A percentile compares a stretch with the other conserved stretches of the same genome.
Evolutionary conservation across 2,888 invertebrate genomes (phyloP).

Genomic region (Caenorhabditis sp.): DNA sequence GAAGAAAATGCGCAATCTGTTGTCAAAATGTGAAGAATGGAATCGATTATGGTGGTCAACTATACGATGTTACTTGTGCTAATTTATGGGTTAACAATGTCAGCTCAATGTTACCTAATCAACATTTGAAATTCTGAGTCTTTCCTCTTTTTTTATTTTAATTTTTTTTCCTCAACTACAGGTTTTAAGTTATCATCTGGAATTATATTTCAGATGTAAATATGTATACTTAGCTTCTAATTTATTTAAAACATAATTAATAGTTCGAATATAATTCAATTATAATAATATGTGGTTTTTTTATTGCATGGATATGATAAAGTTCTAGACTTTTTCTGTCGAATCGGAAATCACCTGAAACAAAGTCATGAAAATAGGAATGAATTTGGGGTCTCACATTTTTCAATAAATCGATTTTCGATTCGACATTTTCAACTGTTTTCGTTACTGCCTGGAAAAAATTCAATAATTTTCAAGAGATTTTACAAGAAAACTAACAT

Average conservation of each 20-base stretch:
- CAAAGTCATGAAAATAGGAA: no score
- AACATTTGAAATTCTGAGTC: slow-evolving; percentile 16
- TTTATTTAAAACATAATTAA: background rate
- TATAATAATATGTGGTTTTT: background rate
- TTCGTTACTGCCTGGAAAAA: no score
- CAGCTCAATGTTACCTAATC: slow-evolving; percentile 55
- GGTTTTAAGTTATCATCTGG: background rate
- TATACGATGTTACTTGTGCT: slow-evolving; percentile 61
- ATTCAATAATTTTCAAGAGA: no score
- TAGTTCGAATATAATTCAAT: background rate
- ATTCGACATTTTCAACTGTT: no score
- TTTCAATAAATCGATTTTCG: no score
- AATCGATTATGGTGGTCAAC: slow-evolving; percentile 51
- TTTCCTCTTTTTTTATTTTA: background rate
- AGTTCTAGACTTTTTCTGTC: background rate
- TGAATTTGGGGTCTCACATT: no score
- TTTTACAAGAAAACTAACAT: background rate
- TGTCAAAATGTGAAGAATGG: slow-evolving; percentile 26
- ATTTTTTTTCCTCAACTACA: background rate
- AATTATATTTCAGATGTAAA: no score
- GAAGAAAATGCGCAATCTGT: slow-evolving; percentile 54
- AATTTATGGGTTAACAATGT: slow-evolving; percentile 66
- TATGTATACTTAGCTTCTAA: no score
- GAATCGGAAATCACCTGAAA: no score
- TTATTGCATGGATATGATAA: slow-evolving; percentile 1